phyloP scores from a whole-genome alignment of 2,113 vertebrate genomes.

The Heloderma charlesbogerti region DNA sequence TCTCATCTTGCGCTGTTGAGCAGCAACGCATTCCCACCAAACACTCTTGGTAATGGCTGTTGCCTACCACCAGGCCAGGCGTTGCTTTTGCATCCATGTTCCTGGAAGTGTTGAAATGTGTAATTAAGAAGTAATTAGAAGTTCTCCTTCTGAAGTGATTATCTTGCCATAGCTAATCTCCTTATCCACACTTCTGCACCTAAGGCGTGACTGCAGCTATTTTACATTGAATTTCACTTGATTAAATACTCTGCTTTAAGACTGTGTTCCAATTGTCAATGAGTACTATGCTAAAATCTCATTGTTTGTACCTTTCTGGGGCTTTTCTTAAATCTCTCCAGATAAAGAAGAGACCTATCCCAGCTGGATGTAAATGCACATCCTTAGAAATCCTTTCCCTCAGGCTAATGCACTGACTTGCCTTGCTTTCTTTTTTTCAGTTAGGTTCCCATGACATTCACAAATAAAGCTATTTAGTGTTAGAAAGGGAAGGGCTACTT shows the following conservation, averaged over 20 bases:
- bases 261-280: conserved; percentile 66
- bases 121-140: conserved; percentile 80
- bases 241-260: conserved; percentile 72
- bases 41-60: conserved; percentile 37
- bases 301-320: conserved; percentile 57
- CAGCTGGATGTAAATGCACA: conserved; percentile 61
- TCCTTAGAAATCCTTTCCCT: conserved; percentile 64
- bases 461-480: conserved; percentile 67
- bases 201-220: conserved; percentile 72
- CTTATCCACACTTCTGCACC: conserved; percentile 68
- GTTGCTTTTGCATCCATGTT: conserved; percentile 62
- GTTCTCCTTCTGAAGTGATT: conserved; percentile 79
- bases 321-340: conserved; percentile 23
- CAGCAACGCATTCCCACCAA: conserved; percentile 52
- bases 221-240: conserved; percentile 74
- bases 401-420: conserved; percentile 53
- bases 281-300: conserved; percentile 63
- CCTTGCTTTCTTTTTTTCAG: conserved; percentile 60
- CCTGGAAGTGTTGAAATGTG: conserved; percentile 63
- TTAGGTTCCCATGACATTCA: conserved; percentile 60
- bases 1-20: conserved; percentile 43
- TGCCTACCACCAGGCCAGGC: conserved; percentile 26
- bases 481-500: conserved; percentile 27
- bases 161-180: conserved; percentile 77
- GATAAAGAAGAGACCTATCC: conserved; percentile 56